Evolutionary conservation across 2,888 invertebrate species (phyloP).

Genomic region (Cybosia mesomella): DNA sequence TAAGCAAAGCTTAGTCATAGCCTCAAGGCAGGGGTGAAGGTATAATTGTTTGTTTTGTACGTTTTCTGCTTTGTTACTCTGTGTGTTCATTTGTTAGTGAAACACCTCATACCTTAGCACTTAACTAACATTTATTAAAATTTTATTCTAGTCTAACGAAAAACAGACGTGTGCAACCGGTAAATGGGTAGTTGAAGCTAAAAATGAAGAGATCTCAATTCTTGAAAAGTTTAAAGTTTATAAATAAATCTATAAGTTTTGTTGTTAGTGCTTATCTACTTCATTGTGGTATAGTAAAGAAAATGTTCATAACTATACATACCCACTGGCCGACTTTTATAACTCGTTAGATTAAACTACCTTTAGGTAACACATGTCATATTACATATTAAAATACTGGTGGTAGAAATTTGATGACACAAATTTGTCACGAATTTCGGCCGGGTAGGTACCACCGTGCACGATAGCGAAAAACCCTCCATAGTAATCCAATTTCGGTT

Average conservation of each 20-base stretch:
- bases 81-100: conserved; percentile 2
- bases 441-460: too few species aligned
- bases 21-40: neutral
- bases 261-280: neutral
- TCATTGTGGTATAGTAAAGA: neutral
- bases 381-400: too few species aligned
- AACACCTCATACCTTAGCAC: too few species aligned
- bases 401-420: too few species aligned
- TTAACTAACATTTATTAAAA: neutral
- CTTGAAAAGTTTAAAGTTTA: neutral
- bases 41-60: neutral
- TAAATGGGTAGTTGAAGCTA: neutral
- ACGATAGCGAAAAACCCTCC: too few species aligned
- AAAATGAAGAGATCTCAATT: neutral
- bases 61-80: neutral
- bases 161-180: too few species aligned
- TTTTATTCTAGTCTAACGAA: neutral
- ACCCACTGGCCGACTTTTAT: neutral
- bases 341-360: neutral
- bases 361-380: neutral
- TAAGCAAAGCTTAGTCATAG: neutral
- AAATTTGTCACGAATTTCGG: too few species aligned
- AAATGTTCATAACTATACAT: neutral
- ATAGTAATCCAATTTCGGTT: too few species aligned
- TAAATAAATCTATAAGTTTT: neutral